Evolutionary conservation across 2,888 invertebrate genomes (phyloP), one percentile per base, ranked within the genome.

Genomic region (Drosophila emarginata): DNA sequence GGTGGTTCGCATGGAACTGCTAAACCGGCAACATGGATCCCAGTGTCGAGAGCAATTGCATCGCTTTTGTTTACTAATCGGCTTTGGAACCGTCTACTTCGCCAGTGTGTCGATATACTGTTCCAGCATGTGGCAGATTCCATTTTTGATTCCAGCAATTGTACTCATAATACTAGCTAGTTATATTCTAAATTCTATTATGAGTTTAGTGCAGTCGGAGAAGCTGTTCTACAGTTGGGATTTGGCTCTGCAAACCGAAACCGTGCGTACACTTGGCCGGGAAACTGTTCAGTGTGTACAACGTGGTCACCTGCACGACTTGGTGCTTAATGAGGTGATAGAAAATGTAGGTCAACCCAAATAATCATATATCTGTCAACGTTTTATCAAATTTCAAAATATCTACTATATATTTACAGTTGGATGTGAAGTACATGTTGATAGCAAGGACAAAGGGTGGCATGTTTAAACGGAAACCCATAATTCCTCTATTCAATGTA

Each of bases 301-400:
- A 11, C 82, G 89, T 12, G 79, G 88, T 0, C 74, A 88, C 61
- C 86, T 93, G 7, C 80, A 91, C 37, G 92, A 92, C 68, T 75
- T 92, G 12, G 90, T 92, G 1, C 91, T 93, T 11, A 92, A 93
- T 64, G 93, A 93, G 89, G 92, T 92, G 1, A 90, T 93, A 23
- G 90, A 91, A 56, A 86, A 92, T 87, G 93, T 93, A 82, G 69
- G 88, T 56, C 39, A 3, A 14, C 18, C 0, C 3, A 4, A 3
- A n/a, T 9, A 36, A 7, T 23, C 28, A 11, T 37, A 50, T 23
- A 53, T 14, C 40, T 15, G 2, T n/a, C n/a, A 39, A 39, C 14
- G 14, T 39, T 7, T 51, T 28, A 28, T 37, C 18, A n/a, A 26
- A 12, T 50, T 51, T 14, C n/a, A n/a, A n/a, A 18, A 32, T 51